Conservation (phyloP, 1,140 invertebrate genomes). For the Lethrus apterus region DNA sequence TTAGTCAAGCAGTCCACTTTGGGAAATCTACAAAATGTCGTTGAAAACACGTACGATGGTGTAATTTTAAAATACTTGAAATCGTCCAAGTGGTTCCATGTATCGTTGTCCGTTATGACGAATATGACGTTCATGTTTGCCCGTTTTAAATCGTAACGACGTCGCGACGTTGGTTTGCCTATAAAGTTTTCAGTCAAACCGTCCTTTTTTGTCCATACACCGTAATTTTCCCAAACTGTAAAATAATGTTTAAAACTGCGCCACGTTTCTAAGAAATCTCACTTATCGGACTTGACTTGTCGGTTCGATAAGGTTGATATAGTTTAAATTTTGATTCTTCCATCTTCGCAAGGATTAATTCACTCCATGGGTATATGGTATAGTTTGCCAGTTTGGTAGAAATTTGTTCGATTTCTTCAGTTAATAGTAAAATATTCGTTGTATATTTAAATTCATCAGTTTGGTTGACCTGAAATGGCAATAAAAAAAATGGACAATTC, state of each 20-base stretch:
- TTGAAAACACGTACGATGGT: too few species aligned
- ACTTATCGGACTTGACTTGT: background rate
- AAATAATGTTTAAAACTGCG: background rate
- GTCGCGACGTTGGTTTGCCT: background rate
- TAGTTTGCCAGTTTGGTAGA: background rate
- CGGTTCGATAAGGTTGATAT: background rate
- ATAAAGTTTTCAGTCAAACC: background rate
- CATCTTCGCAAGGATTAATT: background rate
- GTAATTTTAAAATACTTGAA: background rate
- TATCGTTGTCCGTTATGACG: background rate
- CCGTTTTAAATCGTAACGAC: slow-evolving; percentile 1
- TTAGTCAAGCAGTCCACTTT: slow-evolving; percentile 12
- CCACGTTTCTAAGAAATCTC: background rate
- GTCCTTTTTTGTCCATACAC: background rate
- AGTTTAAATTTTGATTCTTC: background rate
- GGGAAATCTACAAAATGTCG: slow-evolving; percentile 12
- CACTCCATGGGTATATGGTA: background rate
- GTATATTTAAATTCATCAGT: background rate
- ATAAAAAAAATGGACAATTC: background rate
- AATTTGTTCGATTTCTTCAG: background rate
- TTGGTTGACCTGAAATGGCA: background rate
- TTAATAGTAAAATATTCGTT: background rate
- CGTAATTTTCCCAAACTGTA: slow-evolving; percentile 1
- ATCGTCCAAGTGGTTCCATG: slow-evolving; percentile 3
- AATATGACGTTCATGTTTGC: background rate